phyloP scores from a whole-genome alignment of 1,140 invertebrate species.

The Penaeus vannamei region DNA sequence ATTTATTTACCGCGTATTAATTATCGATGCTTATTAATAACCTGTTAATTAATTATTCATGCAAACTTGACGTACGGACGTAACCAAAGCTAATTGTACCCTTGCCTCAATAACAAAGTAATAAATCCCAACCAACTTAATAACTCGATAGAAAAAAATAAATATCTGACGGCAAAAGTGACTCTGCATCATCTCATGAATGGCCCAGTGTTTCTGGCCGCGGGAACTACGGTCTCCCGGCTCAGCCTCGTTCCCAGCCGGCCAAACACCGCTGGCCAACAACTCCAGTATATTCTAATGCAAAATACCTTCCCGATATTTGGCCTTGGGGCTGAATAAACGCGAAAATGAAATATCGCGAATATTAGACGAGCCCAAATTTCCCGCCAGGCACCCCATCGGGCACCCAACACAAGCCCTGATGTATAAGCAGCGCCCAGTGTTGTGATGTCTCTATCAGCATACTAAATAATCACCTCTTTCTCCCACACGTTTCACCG shows the following conservation, averaged over 20 bases:
- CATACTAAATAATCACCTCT: conserved; percentile 63
- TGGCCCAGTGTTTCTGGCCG: not conserved
- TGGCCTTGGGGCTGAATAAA: not conserved
- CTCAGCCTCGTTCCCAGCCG: too few species aligned
- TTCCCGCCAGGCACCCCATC: conserved; percentile 40
- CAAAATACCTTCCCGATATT: not conserved
- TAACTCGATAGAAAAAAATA: conserved; percentile 41
- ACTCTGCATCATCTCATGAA: conserved; percentile 52
- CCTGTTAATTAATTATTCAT: conserved; percentile 47
- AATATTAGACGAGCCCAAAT: conserved; percentile 55
- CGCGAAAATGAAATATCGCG: conserved; percentile 38
- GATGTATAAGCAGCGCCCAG: conserved; percentile 59
- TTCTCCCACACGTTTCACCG: conserved; percentile 56
- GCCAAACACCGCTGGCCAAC: not conserved
- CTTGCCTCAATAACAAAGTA: conserved; percentile 38
- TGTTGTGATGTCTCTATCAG: conserved; percentile 65
- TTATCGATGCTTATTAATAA: conserved; percentile 52
- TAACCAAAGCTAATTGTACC: conserved; percentile 50
- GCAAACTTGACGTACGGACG: conserved; percentile 25
- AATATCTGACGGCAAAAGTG: conserved; percentile 46
- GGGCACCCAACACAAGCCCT: conserved; percentile 55
- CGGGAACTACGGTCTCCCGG: not conserved
- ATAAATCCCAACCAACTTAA: conserved; percentile 53
- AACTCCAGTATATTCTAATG: not conserved
- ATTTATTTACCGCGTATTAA: conserved; percentile 51